Base-by-base conservation (phyloP, 2,888 invertebrate species). In the Thereva unica region DNA sequence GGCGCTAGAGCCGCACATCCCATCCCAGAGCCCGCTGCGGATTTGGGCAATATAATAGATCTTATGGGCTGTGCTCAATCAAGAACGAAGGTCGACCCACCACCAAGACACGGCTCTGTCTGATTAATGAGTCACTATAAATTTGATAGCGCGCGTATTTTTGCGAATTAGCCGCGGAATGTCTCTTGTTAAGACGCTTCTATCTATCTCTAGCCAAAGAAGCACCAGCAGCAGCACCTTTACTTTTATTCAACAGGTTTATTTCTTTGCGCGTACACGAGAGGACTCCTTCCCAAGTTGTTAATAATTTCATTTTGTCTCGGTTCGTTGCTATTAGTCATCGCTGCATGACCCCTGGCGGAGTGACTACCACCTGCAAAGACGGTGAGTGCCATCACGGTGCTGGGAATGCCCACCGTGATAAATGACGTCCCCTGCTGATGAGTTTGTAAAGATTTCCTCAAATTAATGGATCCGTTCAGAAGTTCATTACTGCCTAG, bases 351-450 rank as follows among this genome's bases (percentile, higher is more conserved):
- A 66, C 50, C 66, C 38, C 49, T 1, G 37, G 52, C 9, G 23
- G 50, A 66, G 41, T 56, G 57, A 66, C 66, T 66, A 52, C 66
- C 66, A 66, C 66, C 66, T 66, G 66, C 47, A 41, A 66, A 34
- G 66, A 37, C 57, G 66, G 66, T 57, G 66, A 57, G 50, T 57
- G 42, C 66, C 52, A 35, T 41, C 50, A 49, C 40, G 44, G 57
- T 57, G 49, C 54, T 9, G n/a, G 44, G 47, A 40, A 52, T 42
- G 41, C 64, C 65, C 38, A 49, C 65, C 49, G 66, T 66, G 66
- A 66, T 66, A 66, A 66, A 66, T 66, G 57, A 52, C 40, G 66
- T 66, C 56, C 52, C 57, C 49, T 50, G 42, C 66, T 66, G 66
- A 66, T 57, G 66, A 66, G 50, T 66, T 57, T 49, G 66, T 57